Evolutionary conservation across 2,113 vertebrate genomes (phyloP).

Genomic region (Hemibates koningsi): DNA sequence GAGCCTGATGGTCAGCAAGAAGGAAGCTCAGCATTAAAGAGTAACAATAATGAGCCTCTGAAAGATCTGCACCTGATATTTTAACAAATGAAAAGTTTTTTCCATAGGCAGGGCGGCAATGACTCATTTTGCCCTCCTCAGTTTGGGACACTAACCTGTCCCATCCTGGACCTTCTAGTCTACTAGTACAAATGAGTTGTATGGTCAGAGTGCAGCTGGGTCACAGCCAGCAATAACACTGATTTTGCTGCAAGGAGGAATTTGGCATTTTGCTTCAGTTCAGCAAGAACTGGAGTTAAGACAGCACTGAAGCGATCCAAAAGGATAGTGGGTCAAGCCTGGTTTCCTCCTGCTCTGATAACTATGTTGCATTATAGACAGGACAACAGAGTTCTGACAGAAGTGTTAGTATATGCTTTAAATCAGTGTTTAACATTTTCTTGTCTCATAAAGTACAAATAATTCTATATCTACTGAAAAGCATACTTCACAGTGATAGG

Average conservation of each 20-base stretch:
- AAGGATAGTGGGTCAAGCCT: background rate
- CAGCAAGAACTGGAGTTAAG: background rate
- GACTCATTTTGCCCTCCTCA: background rate
- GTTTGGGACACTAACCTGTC: background rate
- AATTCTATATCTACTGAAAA: background rate
- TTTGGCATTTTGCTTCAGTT: background rate
- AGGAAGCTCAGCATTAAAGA: too few species aligned
- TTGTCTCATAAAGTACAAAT: background rate
- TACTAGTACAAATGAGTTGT: background rate
- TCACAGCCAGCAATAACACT: background rate
- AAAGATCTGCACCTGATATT: background rate
- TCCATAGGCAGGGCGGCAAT: background rate
- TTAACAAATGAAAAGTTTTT: background rate
- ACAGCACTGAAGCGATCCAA: background rate
- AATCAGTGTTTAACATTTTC: background rate
- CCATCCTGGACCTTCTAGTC: background rate
- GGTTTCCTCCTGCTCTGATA: background rate
- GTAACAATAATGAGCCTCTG: background rate
- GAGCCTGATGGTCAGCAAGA: background rate
- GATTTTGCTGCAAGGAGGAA: background rate
- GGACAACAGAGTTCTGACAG: background rate
- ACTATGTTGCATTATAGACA: background rate
- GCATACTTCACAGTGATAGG: background rate
- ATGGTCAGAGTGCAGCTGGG: background rate
- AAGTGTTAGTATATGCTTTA: accelerated